A percentile compares a stretch with the other conserved stretches of the same genome.
phyloP scores from a whole-genome alignment of 2,113 vertebrate species.

The Chloropsis cyanopogon region DNA sequence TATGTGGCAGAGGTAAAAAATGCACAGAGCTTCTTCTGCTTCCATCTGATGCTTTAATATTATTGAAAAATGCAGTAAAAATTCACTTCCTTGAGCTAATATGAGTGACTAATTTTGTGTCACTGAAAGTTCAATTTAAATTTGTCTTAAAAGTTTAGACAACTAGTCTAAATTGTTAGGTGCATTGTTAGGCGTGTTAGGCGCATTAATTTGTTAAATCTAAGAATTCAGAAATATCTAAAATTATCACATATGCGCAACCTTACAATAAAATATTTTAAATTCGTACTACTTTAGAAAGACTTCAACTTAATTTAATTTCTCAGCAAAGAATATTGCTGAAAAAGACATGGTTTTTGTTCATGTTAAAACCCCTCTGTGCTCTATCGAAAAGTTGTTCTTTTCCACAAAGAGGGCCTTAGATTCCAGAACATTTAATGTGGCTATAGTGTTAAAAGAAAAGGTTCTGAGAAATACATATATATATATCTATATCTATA shows the following conservation, averaged over 20 bases:
- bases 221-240: background rate
- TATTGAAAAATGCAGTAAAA: background rate
- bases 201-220: background rate
- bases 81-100: background rate
- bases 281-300: background rate
- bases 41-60: background rate
- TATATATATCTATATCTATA: fast-evolving
- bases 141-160: background rate
- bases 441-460: background rate
- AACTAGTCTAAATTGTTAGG: no score
- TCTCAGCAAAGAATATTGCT: background rate
- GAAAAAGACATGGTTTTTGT: background rate
- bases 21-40: background rate
- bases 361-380: fast-evolving
- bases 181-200: no score
- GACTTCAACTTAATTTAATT: background rate
- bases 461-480: background rate
- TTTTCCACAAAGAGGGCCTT: background rate
- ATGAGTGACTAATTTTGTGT: background rate
- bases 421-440: background rate
- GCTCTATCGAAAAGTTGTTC: background rate
- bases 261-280: background rate
- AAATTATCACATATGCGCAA: background rate
- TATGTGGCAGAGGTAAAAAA: background rate
- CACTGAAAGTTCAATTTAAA: background rate